phyloP scores from a whole-genome alignment of 2,113 vertebrate species.

The Siniperca chuatsi region DNA sequence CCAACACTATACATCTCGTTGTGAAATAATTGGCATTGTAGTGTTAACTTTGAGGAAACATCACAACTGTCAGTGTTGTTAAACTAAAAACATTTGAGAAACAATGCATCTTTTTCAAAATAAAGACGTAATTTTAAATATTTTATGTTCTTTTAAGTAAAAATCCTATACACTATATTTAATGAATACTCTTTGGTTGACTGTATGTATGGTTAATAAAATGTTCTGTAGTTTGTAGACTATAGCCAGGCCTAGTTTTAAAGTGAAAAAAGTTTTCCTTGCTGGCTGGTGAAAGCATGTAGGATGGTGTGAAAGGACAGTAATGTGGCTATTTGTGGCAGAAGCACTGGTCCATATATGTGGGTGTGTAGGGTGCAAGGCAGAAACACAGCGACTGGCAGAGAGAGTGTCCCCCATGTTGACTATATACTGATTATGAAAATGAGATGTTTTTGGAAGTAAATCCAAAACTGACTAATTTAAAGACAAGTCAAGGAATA shows the following conservation, averaged over 20 bases:
- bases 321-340: constrained; percentile 30
- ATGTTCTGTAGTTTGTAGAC: neutral
- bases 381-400: neutral
- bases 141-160: neutral
- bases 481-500: neutral
- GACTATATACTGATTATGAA: neutral
- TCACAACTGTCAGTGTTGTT: neutral
- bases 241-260: neutral
- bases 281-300: constrained; percentile 25
- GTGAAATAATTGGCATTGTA: neutral
- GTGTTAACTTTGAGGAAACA: neutral
- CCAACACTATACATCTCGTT: neutral
- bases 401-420: neutral
- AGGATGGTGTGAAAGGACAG: constrained; percentile 35
- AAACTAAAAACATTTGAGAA: neutral
- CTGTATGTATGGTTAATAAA: neutral
- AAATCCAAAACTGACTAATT: neutral
- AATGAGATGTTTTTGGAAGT: neutral
- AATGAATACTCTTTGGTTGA: neutral
- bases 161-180: neutral
- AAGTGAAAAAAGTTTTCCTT: neutral
- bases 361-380: constrained; percentile 15
- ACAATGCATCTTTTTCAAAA: neutral
- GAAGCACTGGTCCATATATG: constrained; percentile 1
- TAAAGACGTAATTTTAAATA: neutral